Percentiles rank a stretch among this genome's conserved stretches.
Evolutionary conservation across 2,113 vertebrate genomes (phyloP).

Genomic region (Camarhynchus parvulus): DNA sequence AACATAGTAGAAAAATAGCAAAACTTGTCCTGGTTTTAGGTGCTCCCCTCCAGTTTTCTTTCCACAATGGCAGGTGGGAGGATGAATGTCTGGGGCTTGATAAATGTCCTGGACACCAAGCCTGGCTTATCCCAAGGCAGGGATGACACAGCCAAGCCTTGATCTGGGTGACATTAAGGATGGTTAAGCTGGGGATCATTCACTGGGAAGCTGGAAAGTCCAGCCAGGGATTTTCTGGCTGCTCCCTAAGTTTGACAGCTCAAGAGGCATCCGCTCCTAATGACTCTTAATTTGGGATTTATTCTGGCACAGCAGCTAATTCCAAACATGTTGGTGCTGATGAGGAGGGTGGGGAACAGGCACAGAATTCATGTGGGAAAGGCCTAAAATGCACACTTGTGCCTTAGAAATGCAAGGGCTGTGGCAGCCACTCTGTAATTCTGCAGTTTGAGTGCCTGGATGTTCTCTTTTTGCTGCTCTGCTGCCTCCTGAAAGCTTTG

Average conservation of each 20-base stretch:
- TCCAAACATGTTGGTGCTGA: background rate
- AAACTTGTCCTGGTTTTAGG: background rate
- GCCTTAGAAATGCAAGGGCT: background rate
- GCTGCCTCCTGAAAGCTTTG: background rate
- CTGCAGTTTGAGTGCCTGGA: background rate
- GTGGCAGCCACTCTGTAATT: background rate
- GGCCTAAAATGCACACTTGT: background rate
- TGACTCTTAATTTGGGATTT: conserved; percentile 4
- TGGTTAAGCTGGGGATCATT: background rate
- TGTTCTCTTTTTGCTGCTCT: background rate
- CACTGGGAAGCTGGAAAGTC: background rate
- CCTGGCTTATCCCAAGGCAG: background rate
- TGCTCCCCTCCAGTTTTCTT: background rate
- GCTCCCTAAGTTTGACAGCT: background rate
- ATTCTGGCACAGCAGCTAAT: background rate
- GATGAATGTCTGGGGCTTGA: background rate
- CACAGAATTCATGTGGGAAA: background rate
- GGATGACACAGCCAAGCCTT: background rate
- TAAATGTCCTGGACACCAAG: background rate
- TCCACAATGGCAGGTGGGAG: background rate
- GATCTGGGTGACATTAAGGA: background rate
- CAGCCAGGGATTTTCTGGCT: background rate
- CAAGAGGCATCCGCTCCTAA: background rate
- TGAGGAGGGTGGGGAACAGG: background rate
- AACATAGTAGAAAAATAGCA: background rate